Evolutionary conservation across 1,140 invertebrate species (phyloP).

Genomic region (Coelopa frigida): DNA sequence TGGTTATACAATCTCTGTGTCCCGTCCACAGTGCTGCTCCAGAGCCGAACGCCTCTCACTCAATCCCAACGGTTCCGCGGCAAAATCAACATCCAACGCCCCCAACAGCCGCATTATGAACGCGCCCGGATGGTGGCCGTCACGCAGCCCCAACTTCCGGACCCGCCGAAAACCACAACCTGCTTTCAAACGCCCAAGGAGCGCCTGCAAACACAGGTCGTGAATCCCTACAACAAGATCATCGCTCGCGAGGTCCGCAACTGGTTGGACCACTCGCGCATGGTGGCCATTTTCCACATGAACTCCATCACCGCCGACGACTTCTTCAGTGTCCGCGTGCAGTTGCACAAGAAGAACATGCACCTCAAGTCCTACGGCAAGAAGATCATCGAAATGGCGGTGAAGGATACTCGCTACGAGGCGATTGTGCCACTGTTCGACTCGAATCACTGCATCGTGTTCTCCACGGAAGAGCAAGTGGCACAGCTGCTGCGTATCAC

Average conservation of each 20-base stretch:
- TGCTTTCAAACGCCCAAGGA: slow-evolving; percentile 27
- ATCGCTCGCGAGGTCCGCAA: slow-evolving; percentile 60
- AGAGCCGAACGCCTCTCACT: slow-evolving; percentile 42
- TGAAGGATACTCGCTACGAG: slow-evolving; percentile 56
- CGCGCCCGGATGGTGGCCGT: slow-evolving; percentile 55
- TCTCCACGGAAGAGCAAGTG: slow-evolving; percentile 54
- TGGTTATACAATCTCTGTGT: no score
- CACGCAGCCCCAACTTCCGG: slow-evolving; percentile 52
- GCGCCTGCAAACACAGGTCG: slow-evolving; percentile 28
- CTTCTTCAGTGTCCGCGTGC: slow-evolving; percentile 53
- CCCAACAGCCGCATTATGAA: slow-evolving; percentile 57
- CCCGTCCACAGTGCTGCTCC: slow-evolving; percentile 45
- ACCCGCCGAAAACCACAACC: slow-evolving; percentile 20
- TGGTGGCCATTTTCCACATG: slow-evolving; percentile 60
- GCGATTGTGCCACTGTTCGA: slow-evolving; percentile 51
- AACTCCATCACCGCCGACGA: slow-evolving; percentile 58
- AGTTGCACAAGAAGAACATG: slow-evolving; percentile 58
- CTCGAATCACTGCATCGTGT: slow-evolving; percentile 54
- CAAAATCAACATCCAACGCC: slow-evolving; percentile 69
- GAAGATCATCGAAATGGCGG: slow-evolving; percentile 53
- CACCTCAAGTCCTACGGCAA: slow-evolving; percentile 55
- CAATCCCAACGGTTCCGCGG: slow-evolving; percentile 58
- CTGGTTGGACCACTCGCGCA: slow-evolving; percentile 61
- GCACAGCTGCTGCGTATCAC: slow-evolving; percentile 52
- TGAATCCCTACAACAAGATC: slow-evolving; percentile 62